These are phyloP conservation scores for Pseudomyrmex flavicornis DNA, from an alignment of 1,140 invertebrate genomes.

Conservation along the genomic window DNA sequence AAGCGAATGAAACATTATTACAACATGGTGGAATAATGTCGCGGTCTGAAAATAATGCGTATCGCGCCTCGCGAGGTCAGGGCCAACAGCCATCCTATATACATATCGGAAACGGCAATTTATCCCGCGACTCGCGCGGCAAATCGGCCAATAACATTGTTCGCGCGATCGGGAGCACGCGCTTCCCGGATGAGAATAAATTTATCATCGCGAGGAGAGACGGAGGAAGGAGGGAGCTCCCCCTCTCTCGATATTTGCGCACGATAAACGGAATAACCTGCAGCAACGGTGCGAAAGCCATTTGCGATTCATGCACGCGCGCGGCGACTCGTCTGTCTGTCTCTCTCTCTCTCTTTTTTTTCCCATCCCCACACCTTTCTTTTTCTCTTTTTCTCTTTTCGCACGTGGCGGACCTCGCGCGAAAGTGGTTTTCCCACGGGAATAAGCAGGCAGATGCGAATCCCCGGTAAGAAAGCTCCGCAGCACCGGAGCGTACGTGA, in stretches of 20 bases:
- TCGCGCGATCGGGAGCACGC: slow-evolving; percentile 26
- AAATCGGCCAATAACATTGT: slow-evolving; percentile 59
- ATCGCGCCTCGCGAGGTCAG: slow-evolving; percentile 30
- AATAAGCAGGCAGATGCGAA: slow-evolving; percentile 53
- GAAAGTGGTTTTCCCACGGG: slow-evolving; percentile 47
- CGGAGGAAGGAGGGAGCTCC: no score
- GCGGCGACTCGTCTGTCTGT: slow-evolving; percentile 39
- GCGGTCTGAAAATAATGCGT: slow-evolving; percentile 30
- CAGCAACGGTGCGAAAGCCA: slow-evolving; percentile 40
- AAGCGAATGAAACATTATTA: slow-evolving; percentile 37
- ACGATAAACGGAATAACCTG: slow-evolving; percentile 55
- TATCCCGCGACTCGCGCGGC: slow-evolving; percentile 40
- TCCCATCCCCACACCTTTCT: neutral
- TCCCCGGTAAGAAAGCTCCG: slow-evolving; percentile 59
- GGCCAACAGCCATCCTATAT: slow-evolving; percentile 26
- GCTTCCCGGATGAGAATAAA: slow-evolving; percentile 56
- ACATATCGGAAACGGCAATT: slow-evolving; percentile 50
- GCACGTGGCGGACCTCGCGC: neutral
- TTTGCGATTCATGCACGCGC: slow-evolving; percentile 57
- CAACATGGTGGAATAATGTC: slow-evolving; percentile 34
- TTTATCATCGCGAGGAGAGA: slow-evolving; percentile 19
- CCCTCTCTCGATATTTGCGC: slow-evolving; percentile 39
- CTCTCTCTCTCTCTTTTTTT: neutral
- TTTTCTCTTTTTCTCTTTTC: neutral
- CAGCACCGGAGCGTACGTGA: slow-evolving; percentile 59